phyloP scores from a whole-genome alignment of 2,888 invertebrate species.

The Andrena haemorrhoa region DNA sequence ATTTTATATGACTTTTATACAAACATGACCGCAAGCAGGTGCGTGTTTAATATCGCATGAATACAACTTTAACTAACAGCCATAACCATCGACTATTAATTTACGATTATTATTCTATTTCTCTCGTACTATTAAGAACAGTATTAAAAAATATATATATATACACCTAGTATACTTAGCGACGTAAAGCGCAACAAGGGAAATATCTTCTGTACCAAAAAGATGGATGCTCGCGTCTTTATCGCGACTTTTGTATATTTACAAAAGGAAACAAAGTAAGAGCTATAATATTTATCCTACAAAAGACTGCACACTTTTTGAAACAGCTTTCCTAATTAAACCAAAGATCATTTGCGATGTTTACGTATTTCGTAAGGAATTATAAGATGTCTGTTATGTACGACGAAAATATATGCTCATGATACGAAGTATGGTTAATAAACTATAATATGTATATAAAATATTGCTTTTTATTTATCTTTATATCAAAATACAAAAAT shows the following conservation, averaged over 20 bases:
- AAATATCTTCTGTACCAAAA: conserved; percentile 33
- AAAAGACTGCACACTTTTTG: conserved; percentile 50
- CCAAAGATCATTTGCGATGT: conserved; percentile 49
- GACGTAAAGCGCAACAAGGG: conserved; percentile 24
- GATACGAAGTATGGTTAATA: conserved; percentile 52
- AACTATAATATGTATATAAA: conserved; percentile 54
- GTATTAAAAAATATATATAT: conserved; percentile 52
- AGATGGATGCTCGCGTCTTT: conserved; percentile 39
- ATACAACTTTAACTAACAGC: conserved; percentile 31
- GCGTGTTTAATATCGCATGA: conserved; percentile 37
- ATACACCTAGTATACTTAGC: conserved; percentile 32
- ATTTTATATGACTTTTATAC: conserved; percentile 69
- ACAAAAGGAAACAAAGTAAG: conserved; percentile 41
- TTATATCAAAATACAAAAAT: conserved; percentile 48
- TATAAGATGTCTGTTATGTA: conserved; percentile 55
- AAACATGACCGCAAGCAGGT: conserved; percentile 41
- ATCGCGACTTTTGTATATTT: conserved; percentile 55
- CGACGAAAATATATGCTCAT: conserved; percentile 52
- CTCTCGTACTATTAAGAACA: conserved; percentile 40
- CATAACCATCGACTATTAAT: conserved; percentile 30
- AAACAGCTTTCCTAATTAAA: conserved; percentile 49
- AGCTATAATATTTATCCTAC: conserved; percentile 45
- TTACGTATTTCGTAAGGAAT: conserved; percentile 48
- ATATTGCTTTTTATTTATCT: conserved; percentile 41
- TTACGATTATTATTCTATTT: conserved; percentile 44